phyloP scores from a whole-genome alignment of 92 coral and sea anemone species.

The Siderastrea siderea region DNA sequence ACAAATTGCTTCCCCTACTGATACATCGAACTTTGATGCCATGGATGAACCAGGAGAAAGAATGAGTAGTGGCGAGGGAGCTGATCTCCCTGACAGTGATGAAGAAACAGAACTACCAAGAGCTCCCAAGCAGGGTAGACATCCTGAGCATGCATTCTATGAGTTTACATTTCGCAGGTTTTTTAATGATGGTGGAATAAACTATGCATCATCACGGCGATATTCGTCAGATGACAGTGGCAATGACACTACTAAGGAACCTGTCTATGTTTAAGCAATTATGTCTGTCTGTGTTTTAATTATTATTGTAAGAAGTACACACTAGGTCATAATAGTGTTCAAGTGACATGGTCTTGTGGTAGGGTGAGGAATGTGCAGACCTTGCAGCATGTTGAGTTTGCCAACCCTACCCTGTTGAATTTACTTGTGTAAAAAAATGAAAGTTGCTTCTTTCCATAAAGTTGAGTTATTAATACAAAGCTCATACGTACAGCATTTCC shows the following conservation, averaged over 20 bases:
- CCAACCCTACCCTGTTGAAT: not conserved
- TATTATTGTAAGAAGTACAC: not conserved
- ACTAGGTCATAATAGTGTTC: not conserved
- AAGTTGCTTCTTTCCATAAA: not conserved
- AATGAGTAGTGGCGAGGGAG: constrained; percentile 68
- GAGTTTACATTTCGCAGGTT: constrained; percentile 98
- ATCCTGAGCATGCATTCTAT: constrained; percentile 97
- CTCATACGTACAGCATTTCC: not conserved
- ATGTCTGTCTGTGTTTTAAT: not conserved
- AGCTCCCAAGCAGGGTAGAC: constrained; percentile 63
- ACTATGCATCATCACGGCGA: constrained; percentile 40
- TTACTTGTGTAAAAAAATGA: not conserved
- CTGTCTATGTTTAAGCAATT: constrained; percentile 85
- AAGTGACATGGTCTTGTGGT: not conserved
- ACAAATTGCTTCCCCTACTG: constrained; percentile 86
- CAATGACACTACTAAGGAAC: constrained; percentile 85
- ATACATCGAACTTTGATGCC: constrained; percentile 96
- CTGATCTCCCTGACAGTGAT: constrained; percentile 70
- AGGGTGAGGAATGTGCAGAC: not conserved
- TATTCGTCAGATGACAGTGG: constrained; percentile 80
- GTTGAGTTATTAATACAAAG: not conserved
- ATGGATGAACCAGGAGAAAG: constrained; percentile 79
- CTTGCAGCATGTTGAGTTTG: not conserved
- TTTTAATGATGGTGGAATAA: constrained; percentile 85
- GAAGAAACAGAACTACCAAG: constrained; percentile 43